Base-by-base conservation (phyloP, 2,797 vertebrate genomes). In the Onychomys torridus region DNA sequence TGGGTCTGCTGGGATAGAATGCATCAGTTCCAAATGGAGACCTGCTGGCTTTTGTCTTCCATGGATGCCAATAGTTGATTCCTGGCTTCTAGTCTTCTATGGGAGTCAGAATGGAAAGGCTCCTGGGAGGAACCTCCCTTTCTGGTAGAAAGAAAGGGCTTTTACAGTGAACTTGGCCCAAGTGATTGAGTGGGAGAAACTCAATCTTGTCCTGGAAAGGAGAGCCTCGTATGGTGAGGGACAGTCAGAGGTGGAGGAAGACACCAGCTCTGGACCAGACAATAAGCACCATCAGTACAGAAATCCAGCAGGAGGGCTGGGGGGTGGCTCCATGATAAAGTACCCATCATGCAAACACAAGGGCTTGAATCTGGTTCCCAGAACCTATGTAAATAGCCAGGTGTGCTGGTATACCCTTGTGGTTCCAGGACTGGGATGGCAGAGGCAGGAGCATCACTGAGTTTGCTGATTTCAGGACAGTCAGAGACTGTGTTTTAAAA, bases 21-120 rank as follows among this genome's bases (percentile, higher is more conserved):
- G 37, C 25, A 10, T 55, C 7, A 0, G 43, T 55, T 71, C 0
- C 0, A 32, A 43, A 9, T 10, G 52, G 5, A 11, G 59, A 91
- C 61, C 76, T 29, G 14, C 61, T 37, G n/a, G 71, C 59, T 87
- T 76, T 87, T 29, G 7, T 59, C 85, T 90, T 67, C 23, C 0
- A 13, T 29, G 55, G 89, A 12, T 0, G 9, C 69, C 87, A 49
- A 6, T 55, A 19, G 46, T 57, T 75, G 71, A 29, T 52, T 63
- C 27, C 37, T 5, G 12, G n/a, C 55, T 84, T 46, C 27, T 8
- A 61, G 43, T 85, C 57, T 87, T 91, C 67, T 89, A 49, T 65
- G 40, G 57, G 69, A 55, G 78, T 21, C 40, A 16, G 6, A 40
- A 40, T 19, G 61, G 57, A 83, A 88, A 69, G 9, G 6, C 46